phyloP scores from a whole-genome alignment of 2,113 vertebrate species.

The Heteronetta atricapilla region DNA sequence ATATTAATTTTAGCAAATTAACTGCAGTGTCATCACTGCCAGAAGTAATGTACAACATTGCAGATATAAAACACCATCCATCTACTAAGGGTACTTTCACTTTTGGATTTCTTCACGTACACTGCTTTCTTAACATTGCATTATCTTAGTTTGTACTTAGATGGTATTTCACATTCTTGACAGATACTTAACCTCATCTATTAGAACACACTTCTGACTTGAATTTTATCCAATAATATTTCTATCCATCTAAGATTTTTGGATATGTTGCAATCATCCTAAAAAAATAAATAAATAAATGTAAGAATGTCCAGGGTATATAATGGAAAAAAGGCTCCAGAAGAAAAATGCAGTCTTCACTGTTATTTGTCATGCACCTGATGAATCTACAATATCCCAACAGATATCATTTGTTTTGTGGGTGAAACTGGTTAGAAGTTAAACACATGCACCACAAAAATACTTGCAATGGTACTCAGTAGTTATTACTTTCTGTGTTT shows the following conservation, averaged over 20 bases:
- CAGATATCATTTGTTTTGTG: fast-evolving
- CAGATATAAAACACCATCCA: background rate
- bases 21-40: background rate
- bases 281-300: background rate
- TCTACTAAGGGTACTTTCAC: background rate
- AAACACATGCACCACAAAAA: background rate
- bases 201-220: background rate
- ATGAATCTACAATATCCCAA: background rate
- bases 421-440: background rate
- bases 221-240: constrained; percentile 3
- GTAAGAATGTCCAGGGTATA: background rate
- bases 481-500: background rate
- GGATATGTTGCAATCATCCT: background rate
- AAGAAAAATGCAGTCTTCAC: background rate
- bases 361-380: background rate
- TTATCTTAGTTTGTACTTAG: background rate
- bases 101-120: background rate
- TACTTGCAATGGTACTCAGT: background rate
- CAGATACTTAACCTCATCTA: background rate
- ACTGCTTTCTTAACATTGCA: background rate
- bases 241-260: background rate
- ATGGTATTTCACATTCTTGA: background rate
- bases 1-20: background rate
- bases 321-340: background rate
- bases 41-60: background rate